phyloP scores from a whole-genome alignment of 2,888 invertebrate genomes.

The Drosophila phalerata region DNA sequence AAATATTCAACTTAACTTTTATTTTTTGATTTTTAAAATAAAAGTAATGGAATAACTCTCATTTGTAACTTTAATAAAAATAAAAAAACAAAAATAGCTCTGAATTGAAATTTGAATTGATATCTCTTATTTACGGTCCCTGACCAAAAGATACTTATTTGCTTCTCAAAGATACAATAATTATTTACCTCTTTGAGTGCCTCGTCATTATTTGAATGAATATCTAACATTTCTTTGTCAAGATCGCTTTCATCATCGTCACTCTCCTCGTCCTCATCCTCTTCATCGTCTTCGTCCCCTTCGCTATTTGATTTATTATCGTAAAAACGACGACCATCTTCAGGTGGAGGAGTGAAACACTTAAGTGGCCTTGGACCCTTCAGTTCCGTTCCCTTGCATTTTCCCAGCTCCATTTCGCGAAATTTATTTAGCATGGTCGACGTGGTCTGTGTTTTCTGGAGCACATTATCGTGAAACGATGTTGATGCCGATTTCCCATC shows the following conservation, averaged over 20 bases:
- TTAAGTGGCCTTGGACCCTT: constrained; percentile 92
- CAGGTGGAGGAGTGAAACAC: constrained; percentile 95
- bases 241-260: constrained; percentile 79
- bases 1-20: no score
- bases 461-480: constrained; percentile 73
- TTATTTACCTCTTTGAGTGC: constrained; percentile 88
- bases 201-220: constrained; percentile 86
- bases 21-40: no score
- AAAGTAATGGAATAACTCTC: no score
- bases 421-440: constrained; percentile 95
- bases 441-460: constrained; percentile 89
- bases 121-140: no score
- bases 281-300: constrained; percentile 83
- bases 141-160: not conserved
- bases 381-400: constrained; percentile 69
- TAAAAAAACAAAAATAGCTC: no score
- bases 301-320: constrained; percentile 85
- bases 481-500: constrained; percentile 2
- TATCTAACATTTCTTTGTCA: constrained; percentile 13
- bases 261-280: constrained; percentile 82
- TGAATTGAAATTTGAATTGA: no score
- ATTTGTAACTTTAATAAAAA: no score
- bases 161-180: not conserved
- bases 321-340: constrained; percentile 86
- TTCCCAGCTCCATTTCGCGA: constrained; percentile 93